phyloP scores from a whole-genome alignment of 2,888 invertebrate species.

The Baronia brevicornis region DNA sequence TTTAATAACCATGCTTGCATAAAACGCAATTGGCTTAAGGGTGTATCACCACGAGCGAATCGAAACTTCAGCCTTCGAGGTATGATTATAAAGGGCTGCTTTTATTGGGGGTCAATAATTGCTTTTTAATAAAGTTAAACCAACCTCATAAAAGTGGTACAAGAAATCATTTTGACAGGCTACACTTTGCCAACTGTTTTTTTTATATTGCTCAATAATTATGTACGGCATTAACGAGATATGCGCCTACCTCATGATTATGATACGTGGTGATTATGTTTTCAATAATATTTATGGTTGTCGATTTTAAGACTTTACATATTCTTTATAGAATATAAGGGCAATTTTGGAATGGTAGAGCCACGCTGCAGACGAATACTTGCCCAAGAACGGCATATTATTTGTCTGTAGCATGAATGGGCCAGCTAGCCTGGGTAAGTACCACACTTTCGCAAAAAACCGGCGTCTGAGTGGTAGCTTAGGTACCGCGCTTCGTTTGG shows the following conservation, averaged over 20 bases:
- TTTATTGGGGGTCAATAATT: conserved; percentile 54
- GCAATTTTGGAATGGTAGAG: no score
- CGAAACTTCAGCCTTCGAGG: conserved; percentile 25
- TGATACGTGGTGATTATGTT: conserved; percentile 17
- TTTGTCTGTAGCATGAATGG: no score
- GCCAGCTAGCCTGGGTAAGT: no score
- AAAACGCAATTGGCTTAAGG: conserved; percentile 25
- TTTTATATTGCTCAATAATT: conserved; percentile 20
- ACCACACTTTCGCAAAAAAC: no score
- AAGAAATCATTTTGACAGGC: conserved; percentile 27
- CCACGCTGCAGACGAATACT: no score
- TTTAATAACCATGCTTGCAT: conserved; percentile 25
- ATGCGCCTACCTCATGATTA: not conserved
- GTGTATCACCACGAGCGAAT: conserved; percentile 7
- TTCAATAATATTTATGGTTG: conserved; percentile 16
- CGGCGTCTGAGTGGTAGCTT: no score
- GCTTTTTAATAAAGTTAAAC: conserved; percentile 47
- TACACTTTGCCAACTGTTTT: conserved; percentile 22
- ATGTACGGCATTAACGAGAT: conserved; percentile 8
- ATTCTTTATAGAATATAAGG: no score
- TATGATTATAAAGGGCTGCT: conserved; percentile 36
- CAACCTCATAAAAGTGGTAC: conserved; percentile 30
- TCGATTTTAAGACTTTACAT: not conserved
- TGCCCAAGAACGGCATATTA: no score
- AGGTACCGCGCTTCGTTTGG: no score